phyloP scores from a whole-genome alignment of 2,113 vertebrate genomes.

The Connochaetes taurinus region DNA sequence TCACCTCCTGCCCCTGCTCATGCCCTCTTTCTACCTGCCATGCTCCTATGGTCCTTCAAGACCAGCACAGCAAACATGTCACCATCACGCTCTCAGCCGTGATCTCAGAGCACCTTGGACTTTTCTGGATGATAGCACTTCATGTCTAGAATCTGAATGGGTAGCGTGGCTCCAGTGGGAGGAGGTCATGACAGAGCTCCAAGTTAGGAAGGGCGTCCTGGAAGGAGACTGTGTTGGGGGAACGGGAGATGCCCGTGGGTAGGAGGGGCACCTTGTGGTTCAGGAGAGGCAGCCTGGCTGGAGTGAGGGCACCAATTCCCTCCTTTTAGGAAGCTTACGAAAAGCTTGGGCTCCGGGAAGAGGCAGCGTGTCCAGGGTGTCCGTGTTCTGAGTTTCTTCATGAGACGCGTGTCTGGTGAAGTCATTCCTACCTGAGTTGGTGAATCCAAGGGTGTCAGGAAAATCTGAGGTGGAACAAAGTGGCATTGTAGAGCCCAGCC shows the following conservation, averaged over 20 bases:
- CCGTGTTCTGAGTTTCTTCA: background rate
- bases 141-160: background rate
- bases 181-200: background rate
- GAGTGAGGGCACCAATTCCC: background rate
- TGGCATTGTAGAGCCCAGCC: background rate
- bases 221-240: accelerated
- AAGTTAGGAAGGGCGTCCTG: background rate
- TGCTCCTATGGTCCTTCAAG: background rate
- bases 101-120: background rate
- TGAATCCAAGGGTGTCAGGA: background rate
- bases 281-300: background rate
- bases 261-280: background rate
- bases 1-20: background rate
- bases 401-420: background rate
- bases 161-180: background rate
- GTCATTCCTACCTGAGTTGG: background rate
- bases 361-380: background rate
- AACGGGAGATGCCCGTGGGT: background rate
- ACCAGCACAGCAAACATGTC: background rate
- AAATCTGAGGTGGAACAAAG: background rate
- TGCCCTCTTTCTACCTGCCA: background rate
- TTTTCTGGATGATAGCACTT: background rate
- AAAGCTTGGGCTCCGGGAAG: background rate
- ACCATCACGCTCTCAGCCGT: background rate
- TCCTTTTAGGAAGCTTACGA: background rate